Percentiles rank a stretch among this genome's conserved stretches.
Conservation (phyloP, 2,797 vertebrate genomes). For the Schizothorax lantsangensis region DNA sequence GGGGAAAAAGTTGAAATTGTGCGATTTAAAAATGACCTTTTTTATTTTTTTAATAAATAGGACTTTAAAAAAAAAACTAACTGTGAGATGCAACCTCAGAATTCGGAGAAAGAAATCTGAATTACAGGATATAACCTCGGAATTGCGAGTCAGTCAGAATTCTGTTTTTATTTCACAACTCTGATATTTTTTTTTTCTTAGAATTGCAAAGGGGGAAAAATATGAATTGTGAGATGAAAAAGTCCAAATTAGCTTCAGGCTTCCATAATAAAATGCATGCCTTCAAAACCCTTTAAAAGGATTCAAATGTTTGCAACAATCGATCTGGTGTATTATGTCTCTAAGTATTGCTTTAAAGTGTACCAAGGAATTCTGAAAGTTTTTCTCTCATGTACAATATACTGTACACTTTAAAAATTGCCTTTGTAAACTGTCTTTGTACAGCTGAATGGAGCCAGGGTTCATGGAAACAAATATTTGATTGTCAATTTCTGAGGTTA, state of each 20-base stretch:
- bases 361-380: conserved; percentile 12
- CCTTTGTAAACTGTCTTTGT: conserved; percentile 32
- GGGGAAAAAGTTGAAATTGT: background rate
- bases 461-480: conserved; percentile 21
- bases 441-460: conserved; percentile 32
- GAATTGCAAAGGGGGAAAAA: background rate
- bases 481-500: background rate
- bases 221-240: background rate
- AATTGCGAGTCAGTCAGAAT: no score
- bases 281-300: conserved; percentile 29
- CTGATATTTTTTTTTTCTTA: background rate
- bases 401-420: background rate
- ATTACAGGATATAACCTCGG: background rate
- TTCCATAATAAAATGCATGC: background rate
- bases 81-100: background rate
- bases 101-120: background rate
- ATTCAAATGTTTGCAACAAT: conserved; percentile 2
- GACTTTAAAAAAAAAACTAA: background rate
- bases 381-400: conserved; percentile 15
- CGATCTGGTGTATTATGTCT: conserved; percentile 5
- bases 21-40: background rate
- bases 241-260: background rate
- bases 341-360: conserved; percentile 3
- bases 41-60: background rate
- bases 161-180: no score